Base-by-base conservation (phyloP, 2,888 invertebrate genomes). In the Lasioglossum morio region DNA sequence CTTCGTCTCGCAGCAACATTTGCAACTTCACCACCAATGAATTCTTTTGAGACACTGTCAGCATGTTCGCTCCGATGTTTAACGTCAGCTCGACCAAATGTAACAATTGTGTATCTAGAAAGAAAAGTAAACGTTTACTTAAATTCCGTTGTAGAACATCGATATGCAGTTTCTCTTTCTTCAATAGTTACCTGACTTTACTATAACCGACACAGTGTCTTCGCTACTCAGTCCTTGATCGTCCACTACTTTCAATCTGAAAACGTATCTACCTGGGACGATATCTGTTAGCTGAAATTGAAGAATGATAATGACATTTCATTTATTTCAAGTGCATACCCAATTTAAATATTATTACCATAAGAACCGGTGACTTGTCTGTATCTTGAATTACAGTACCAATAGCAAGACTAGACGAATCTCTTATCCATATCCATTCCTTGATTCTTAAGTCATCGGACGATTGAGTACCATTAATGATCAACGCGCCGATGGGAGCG, bases 211-310 rank as follows among this genome's bases (percentile, higher is more conserved):
- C 37, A 98, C 98, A 0, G 97, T 97, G 94, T 99, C 98, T 27
- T 97, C 97, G 90, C 97, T 97, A 0, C 97, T 97, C 79, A 98
- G 96, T 0, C 99, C 99, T 94, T 99, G 98, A 89, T 98, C 98
- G 95, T 99, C 99, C 66, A 96, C 97, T 1, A 99, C 99, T n/a
- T 97, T 98, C 82, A 99, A 95, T 92, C 97, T 97, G 94, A 99
- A 99, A 3, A 98, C 97, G 94, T 99, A 99, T 88, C 97, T 97
- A 0, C 99, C 99, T 4, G 98, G 97, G 74, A 98, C 97, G 79
- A 99, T 96, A 94, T 98, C 97, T n/a, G 98, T 97, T 53, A 98
- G 95, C 97, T 97, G 93, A 27, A 94, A 90, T 81, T 82, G 19
- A 12, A 77, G 34, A 74, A 60, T 74, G 7, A 16, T 43, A 3